These are phyloP conservation scores for Syngnathus acus DNA, from an alignment of 2,797 vertebrate genomes.

Conservation along the genomic window DNA sequence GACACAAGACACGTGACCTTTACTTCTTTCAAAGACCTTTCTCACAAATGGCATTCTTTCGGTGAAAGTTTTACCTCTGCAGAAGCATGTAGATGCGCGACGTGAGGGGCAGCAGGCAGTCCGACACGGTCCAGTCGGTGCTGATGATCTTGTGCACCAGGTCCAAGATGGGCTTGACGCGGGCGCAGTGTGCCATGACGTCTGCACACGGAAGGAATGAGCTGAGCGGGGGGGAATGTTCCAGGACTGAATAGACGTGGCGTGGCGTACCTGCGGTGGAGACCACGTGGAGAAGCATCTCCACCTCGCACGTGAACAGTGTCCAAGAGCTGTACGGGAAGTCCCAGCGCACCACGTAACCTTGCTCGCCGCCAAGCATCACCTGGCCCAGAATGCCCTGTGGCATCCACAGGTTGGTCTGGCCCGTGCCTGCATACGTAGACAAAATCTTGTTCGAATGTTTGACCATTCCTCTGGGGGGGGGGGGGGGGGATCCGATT, in stretches of 20 bases:
- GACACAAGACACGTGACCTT: neutral
- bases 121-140: constrained; percentile 89
- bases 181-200: constrained; percentile 87
- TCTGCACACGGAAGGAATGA: constrained; percentile 55
- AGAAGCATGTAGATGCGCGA: constrained; percentile 97
- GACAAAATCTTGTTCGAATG: neutral
- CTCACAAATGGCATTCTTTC: neutral
- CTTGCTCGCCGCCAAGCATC: constrained; percentile 77
- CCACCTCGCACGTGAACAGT: constrained; percentile 95
- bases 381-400: constrained; percentile 90
- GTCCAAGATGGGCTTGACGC: constrained; percentile 92
- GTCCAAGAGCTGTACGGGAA: constrained; percentile 95
- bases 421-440: constrained; percentile 73
- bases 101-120: constrained; percentile 90
- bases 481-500: no score
- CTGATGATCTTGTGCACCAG: constrained; percentile 94
- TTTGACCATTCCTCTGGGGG: no score
- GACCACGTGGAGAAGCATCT: constrained; percentile 97
- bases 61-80: constrained; percentile 75
- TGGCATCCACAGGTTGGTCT: constrained; percentile 92
- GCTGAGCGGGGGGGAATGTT: neutral
- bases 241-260: neutral
- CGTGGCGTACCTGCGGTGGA: constrained; percentile 85
- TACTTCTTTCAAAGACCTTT: no score
- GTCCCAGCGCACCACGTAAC: constrained; percentile 90